phyloP scores from a whole-genome alignment of 2,888 invertebrate species.

The Brachynemurus nebulosus region DNA sequence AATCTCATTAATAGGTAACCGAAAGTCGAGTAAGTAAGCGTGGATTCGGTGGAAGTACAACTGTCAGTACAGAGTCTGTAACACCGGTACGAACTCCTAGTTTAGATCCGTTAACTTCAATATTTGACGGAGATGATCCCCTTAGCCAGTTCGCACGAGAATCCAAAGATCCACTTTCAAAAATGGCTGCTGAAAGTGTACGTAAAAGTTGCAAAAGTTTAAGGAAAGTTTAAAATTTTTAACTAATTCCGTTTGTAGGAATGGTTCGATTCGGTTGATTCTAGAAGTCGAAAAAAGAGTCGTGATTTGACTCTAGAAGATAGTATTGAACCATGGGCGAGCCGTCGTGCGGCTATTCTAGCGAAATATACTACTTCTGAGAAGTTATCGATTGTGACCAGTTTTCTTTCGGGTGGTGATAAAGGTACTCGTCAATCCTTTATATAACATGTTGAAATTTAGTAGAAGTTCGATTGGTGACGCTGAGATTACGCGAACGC shows the following conservation, averaged over 20 bases:
- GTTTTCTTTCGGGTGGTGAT: slow-evolving; percentile 69
- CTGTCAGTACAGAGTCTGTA: slow-evolving; percentile 37
- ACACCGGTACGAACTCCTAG: slow-evolving; percentile 30
- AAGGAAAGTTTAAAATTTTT: no score
- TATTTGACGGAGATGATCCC: slow-evolving; percentile 60
- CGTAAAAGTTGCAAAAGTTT: no score
- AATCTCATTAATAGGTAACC: slow-evolving; percentile 30
- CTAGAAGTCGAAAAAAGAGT: neutral
- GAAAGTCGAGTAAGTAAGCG: slow-evolving; percentile 38
- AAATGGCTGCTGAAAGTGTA: slow-evolving; percentile 38
- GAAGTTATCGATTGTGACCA: slow-evolving; percentile 80
- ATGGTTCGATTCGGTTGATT: neutral
- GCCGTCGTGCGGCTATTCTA: slow-evolving; percentile 61
- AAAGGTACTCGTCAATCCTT: no score
- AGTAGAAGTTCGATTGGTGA: no score
- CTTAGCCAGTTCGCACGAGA: slow-evolving; percentile 53
- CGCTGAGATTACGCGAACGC: no score
- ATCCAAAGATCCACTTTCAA: slow-evolving; percentile 49
- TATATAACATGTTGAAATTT: no score
- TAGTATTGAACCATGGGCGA: slow-evolving; percentile 62
- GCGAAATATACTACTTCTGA: slow-evolving; percentile 87
- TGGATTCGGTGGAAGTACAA: slow-evolving; percentile 33
- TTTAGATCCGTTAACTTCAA: slow-evolving; percentile 37
- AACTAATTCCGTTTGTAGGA: no score
- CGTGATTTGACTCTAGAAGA: slow-evolving; percentile 24